Base-by-base conservation (phyloP, 2,888 invertebrate species). In the Meiosimyza decipiens region DNA sequence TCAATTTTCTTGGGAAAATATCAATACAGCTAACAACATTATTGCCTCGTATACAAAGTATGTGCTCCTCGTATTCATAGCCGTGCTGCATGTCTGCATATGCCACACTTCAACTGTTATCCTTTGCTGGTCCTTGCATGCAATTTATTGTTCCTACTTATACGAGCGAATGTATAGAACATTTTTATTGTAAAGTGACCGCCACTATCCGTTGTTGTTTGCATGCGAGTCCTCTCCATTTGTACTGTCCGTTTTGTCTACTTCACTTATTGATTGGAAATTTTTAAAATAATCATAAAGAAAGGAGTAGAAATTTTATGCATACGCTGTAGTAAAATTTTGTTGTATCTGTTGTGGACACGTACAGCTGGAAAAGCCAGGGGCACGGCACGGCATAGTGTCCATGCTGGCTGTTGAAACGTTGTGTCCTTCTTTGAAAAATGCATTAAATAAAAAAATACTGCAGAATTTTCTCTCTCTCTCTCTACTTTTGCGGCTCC, bases 1-100 rank as follows among this genome's bases (percentile, higher is more conserved):
- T 76, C 77, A 77, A 74, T 73, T 70, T 71, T 51, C 63, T 62
- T 33, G 60, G 68, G 71, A 67, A 65, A 47, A 33, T 64, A 67
- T 67, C 55, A 13, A 47, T 66, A 54, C 49, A 22, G 52, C 40
- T 22, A 52, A 6, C 57, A 33, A 72, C 67, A 67, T 49, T 52
- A 72, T 51, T 67, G 62, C 59, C 68, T 62, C 63, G 66, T 63
- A 16, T 50, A 52, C 13, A n/a, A 51, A n/a, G 13, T 70, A 28
- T 28, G 28, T 4, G 28, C 28, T 28, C 28, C 28, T 28, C 28
- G 28, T 28, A 16, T 51, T 18, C 11, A 7, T 54, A 15, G 11
- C 12, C 50, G 33, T 28, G 16, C 50, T 70, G 33, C 16, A 7
- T 33, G 33, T 60, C 40, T 57, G 57, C 57, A 16, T 68, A 47